Conservation (phyloP, 1,140 invertebrate genomes). For the Trypoxylus dichotomus region DNA sequence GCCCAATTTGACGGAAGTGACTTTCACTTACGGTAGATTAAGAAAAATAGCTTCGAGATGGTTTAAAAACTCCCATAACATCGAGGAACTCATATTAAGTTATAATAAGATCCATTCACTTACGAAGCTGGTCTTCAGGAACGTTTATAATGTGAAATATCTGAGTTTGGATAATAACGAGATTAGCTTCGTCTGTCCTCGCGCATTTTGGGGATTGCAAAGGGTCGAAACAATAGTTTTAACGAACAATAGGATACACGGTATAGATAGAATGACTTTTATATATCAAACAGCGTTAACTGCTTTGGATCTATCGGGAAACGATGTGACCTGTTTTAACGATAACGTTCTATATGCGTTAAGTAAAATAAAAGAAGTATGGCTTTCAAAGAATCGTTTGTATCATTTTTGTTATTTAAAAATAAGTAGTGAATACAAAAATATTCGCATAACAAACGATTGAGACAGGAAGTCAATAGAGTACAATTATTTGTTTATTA, state of each 20-base stretch:
- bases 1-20: background rate
- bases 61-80: background rate
- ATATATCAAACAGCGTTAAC: background rate
- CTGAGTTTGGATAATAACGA: background rate
- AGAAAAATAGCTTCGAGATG: background rate
- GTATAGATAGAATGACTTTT: background rate
- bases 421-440: background rate
- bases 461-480: background rate
- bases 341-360: background rate
- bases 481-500: background rate
- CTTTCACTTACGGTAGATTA: background rate
- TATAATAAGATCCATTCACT: background rate
- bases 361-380: background rate
- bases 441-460: background rate
- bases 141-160: background rate
- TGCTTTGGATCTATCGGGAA: background rate
- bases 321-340: background rate
- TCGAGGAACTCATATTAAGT: background rate
- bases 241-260: background rate
- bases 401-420: background rate
- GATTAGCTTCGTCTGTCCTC: background rate
- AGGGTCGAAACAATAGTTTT: background rate
- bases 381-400: background rate
- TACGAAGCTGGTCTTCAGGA: background rate
- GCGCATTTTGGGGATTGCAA: background rate